Conservation (phyloP, 2,113 vertebrate genomes). For the Sialia sialis region DNA sequence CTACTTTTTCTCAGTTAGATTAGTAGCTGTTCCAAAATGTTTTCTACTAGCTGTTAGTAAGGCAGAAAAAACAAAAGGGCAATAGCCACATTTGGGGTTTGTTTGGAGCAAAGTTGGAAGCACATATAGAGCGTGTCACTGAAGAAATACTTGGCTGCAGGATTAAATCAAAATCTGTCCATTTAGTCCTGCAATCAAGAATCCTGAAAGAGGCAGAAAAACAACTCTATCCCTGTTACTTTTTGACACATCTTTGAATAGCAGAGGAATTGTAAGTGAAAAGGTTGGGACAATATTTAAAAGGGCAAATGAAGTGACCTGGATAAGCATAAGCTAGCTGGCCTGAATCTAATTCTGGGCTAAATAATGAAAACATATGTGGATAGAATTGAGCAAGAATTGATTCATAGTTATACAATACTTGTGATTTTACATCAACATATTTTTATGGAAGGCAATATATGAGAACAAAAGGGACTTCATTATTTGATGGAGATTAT, state of each 20-base stretch:
- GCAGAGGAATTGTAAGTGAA: neutral
- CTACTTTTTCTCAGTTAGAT: neutral
- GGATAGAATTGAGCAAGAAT: neutral
- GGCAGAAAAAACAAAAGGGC: neutral
- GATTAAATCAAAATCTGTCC: neutral
- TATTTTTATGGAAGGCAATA: neutral
- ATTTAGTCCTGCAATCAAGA: neutral
- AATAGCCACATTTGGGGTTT: neutral
- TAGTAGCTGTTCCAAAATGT: neutral
- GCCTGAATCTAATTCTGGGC: neutral
- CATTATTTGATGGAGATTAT: neutral
- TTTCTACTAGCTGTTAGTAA: neutral
- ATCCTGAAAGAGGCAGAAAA: neutral
- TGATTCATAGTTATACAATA: neutral
- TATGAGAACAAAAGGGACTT: neutral
- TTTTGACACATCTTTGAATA: neutral
- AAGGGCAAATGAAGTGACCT: neutral
- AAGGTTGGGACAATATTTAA: neutral
- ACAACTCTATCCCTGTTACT: neutral
- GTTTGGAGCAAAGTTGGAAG: neutral
- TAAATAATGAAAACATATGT: conserved; percentile 11
- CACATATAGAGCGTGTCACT: neutral
- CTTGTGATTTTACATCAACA: neutral
- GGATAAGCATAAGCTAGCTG: neutral
- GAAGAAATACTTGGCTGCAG: neutral